Percentiles rank a stretch among this genome's conserved stretches.
These are phyloP conservation scores for Arge pagana DNA, from an alignment of 2,888 invertebrate genomes.

Conservation along the genomic window DNA sequence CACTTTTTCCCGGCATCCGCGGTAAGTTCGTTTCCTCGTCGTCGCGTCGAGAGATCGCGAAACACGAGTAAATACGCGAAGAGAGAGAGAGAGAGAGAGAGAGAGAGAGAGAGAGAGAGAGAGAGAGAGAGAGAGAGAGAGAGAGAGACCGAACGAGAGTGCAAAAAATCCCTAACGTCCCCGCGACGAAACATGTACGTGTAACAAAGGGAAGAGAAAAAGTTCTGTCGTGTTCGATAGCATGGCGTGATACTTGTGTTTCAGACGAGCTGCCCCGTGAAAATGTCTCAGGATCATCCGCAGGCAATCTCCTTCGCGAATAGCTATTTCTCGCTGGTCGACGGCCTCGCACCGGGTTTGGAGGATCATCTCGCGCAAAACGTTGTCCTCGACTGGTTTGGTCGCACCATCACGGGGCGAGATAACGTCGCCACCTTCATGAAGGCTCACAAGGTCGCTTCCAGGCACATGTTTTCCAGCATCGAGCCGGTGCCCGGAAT, in stretches of 20 bases:
- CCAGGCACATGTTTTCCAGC: conserved; percentile 61
- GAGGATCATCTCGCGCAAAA: conserved; percentile 61
- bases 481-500: conserved; percentile 48
- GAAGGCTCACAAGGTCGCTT: conserved; percentile 60
- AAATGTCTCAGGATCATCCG: conserved; percentile 28
- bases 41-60: conserved; percentile 1
- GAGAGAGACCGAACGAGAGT: neutral
- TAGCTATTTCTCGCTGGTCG: conserved; percentile 61
- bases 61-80: neutral
- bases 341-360: conserved; percentile 60
- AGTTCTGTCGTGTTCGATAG: no score
- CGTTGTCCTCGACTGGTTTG: conserved; percentile 69
- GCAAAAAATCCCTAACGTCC: no score
- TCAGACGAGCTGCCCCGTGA: no score
- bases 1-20: no score
- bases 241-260: no score
- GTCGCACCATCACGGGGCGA: conserved; percentile 64
- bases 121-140: neutral
- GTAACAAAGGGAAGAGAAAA: no score
- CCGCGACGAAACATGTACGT: no score
- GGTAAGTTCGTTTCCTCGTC: no score
- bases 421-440: conserved; percentile 65
- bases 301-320: conserved; percentile 58
- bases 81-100: neutral
- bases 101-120: conserved; percentile 1